A percentile compares a stretch with the other conserved stretches of the same genome.
Conservation (phyloP, 2,888 invertebrate genomes). For the Tiphia femorata region DNA sequence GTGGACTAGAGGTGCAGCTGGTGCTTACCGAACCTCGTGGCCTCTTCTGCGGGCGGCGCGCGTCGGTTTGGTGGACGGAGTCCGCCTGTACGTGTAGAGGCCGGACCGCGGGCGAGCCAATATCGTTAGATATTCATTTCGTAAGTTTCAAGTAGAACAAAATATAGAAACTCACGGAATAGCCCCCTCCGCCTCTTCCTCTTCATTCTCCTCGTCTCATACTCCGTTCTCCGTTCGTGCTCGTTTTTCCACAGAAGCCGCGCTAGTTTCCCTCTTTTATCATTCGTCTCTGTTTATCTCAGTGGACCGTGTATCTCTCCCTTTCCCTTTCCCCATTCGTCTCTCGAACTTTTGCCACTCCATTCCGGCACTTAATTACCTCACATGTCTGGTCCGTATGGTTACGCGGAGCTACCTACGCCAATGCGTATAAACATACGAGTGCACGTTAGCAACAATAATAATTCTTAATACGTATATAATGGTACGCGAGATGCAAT, state of each 20-base stretch:
- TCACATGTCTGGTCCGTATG: too few species aligned
- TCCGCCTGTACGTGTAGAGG: slow-evolving; percentile 23
- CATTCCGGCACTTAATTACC: too few species aligned
- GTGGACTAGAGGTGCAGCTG: slow-evolving; percentile 40
- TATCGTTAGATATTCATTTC: slow-evolving; percentile 68
- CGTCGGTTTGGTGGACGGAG: slow-evolving; percentile 17
- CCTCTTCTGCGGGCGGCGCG: slow-evolving; percentile 7
- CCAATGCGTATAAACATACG: too few species aligned
- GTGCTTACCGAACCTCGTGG: slow-evolving; percentile 21
- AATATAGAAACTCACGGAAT: slow-evolving; percentile 60
- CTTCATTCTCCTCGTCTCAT: slow-evolving; percentile 33
- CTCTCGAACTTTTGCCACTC: slow-evolving; percentile 23
- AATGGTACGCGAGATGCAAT: too few species aligned
- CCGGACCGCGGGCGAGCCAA: slow-evolving; percentile 54
- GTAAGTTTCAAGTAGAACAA: slow-evolving; percentile 67
- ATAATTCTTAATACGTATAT: too few species aligned
- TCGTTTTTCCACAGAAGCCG: too few species aligned
- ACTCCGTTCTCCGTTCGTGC: too few species aligned
- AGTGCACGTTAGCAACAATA: too few species aligned
- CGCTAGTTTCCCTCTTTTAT: not conserved
- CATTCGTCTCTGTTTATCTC: not conserved
- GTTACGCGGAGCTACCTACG: too few species aligned
- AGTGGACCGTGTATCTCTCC: not conserved
- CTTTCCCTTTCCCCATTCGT: not conserved
- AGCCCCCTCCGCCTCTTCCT: slow-evolving; percentile 32